phyloP scores from a whole-genome alignment of 92 coral and sea anemone genomes.

The Epizoanthus fatuus region DNA sequence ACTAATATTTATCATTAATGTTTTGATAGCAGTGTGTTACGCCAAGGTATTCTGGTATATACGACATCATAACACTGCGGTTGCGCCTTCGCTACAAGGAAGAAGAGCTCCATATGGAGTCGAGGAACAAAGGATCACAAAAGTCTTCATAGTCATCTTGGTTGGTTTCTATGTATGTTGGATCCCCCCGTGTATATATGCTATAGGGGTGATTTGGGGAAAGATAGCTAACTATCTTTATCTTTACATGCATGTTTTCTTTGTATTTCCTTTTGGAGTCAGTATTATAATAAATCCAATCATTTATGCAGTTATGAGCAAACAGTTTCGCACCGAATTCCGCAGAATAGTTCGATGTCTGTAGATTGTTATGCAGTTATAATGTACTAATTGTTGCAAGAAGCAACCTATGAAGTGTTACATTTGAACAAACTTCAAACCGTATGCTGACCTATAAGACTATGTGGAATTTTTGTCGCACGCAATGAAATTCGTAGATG shows the following conservation, averaged over 20 bases:
- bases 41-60: not conserved
- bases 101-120: not conserved
- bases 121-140: constrained; percentile 17
- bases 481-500: too few relatives aligned
- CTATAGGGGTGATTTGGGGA: not conserved
- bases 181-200: constrained; percentile 17
- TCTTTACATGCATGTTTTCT: not conserved
- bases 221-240: not conserved
- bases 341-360: constrained; percentile 6
- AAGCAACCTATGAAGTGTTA: too few relatives aligned
- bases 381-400: too few relatives aligned
- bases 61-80: constrained; percentile 4
- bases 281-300: not conserved
- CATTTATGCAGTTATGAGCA: constrained; percentile 29
- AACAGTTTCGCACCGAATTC: constrained; percentile 12
- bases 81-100: constrained; percentile 17
- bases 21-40: constrained; percentile 10
- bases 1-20: not conserved
- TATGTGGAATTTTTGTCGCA: too few relatives aligned
- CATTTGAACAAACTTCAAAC: too few relatives aligned
- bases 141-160: not conserved
- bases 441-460: too few relatives aligned
- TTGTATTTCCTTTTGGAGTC: constrained; percentile 18
- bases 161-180: constrained; percentile 8
- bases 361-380: too few relatives aligned